Base-by-base conservation (phyloP, 2,113 vertebrate genomes). In the Pseudopipra pipra region DNA sequence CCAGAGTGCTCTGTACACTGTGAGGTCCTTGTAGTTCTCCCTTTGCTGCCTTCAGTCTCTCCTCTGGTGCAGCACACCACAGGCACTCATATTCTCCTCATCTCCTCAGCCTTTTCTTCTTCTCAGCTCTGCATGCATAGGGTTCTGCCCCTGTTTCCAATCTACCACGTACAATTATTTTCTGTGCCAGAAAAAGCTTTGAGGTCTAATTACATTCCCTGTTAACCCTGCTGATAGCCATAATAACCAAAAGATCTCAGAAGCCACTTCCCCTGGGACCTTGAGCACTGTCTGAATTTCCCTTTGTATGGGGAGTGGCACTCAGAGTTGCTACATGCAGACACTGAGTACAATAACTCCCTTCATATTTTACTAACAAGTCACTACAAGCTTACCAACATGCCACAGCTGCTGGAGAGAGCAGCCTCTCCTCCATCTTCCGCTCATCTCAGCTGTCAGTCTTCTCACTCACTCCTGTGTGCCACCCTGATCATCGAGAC, bases 301-400 rank as follows among this genome's bases (percentile, higher is more conserved):
- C 24, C 30, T 1, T 2, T 44, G 19, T 31, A 51, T 49, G 30
- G 87, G 95, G 90, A 95, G 91, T 37, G 85, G 95, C 91, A n/a
- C 58, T 55, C 24, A 4, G 72, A 44, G 79, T 74, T 82, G 84
- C 85, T 91, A 54, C 87, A 75, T 5, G 20, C 86, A 94, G 86
- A 20, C 58, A 33, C 58, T 4, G 74, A 73, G 39, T 11, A 16
- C 39, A 85, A 79, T 37, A 91, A 28, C 49, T 93, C 81, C 84
- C 46, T 92, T 96, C 89, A 24, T 85, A n/a, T 39, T 88, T 89
- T 43, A 72, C 74, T 39, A 52, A 83, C 94, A 93, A 97, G 93
- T 91, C 92, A 31, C 75, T 84, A 85, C 95, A 95, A 54, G 87
- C 59, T 72, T 65, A 37, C 55, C 0, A 12, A 73, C 71, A 2